Conservation (phyloP, 2,888 invertebrate species). For the Zaprionus obscuricornis region DNA sequence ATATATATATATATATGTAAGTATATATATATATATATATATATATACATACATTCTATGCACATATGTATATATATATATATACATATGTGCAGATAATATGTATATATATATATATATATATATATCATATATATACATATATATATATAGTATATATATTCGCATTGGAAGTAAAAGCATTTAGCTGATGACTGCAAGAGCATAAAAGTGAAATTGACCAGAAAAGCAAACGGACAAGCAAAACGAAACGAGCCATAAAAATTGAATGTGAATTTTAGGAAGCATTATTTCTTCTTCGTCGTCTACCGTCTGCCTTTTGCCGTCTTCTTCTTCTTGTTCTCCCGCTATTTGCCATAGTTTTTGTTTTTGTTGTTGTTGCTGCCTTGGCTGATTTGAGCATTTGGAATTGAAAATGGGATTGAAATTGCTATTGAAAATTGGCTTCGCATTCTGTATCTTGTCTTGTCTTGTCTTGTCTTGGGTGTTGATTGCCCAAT, state of each 20-base stretch:
- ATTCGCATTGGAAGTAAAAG: conserved; percentile 39
- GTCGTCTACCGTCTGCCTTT: too few relatives aligned
- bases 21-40: background rate
- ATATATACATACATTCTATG: background rate
- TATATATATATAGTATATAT: background rate
- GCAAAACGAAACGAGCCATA: conserved; percentile 60
- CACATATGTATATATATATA: too few relatives aligned
- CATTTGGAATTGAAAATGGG: conserved; percentile 20
- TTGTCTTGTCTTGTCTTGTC: conserved; percentile 12
- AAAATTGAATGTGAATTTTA: conserved; percentile 61
- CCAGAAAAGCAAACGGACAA: conserved; percentile 61
- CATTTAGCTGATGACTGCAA: conserved; percentile 73
- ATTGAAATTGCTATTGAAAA: conserved; percentile 14
- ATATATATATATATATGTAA: conserved; percentile 2
- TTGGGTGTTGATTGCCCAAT: conserved; percentile 56
- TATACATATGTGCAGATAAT: background rate
- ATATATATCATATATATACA: conserved; percentile 1
- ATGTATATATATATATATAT: conserved; percentile 6
- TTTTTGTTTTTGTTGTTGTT: conserved; percentile 1
- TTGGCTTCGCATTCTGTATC: conserved; percentile 32
- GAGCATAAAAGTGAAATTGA: conserved; percentile 76
- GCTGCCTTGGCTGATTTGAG: conserved; percentile 9
- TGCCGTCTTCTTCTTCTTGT: too few relatives aligned
- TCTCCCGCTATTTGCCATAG: too few relatives aligned
- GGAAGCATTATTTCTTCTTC: conserved; percentile 37